A percentile compares a stretch with the other conserved stretches of the same genome.
phyloP scores from a whole-genome alignment of 2,113 vertebrate genomes.

The Mellivora capensis region DNA sequence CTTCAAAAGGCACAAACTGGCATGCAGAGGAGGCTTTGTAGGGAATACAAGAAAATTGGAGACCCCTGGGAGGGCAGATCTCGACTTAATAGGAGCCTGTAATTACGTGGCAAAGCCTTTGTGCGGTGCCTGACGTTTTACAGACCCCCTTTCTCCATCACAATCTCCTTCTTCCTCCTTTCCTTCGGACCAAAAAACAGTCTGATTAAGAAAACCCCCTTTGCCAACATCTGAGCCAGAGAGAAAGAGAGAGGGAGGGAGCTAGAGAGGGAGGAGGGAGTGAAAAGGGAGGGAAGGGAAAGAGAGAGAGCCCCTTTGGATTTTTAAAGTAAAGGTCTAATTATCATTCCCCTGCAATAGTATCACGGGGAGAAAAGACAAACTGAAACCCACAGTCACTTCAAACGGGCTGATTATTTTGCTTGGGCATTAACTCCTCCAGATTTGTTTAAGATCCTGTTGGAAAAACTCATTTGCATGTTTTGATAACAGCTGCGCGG shows the following conservation, averaged over 20 bases:
- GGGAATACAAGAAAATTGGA: conserved; percentile 82
- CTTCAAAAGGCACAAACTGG: conserved; percentile 86
- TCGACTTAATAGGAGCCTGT: conserved; percentile 84
- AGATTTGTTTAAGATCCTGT: conserved; percentile 71
- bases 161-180: conserved; percentile 74
- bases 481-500: conserved; percentile 73
- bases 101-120: conserved; percentile 90
- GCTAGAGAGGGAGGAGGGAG: not conserved
- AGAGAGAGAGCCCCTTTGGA: conserved; percentile 42
- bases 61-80: conserved; percentile 84
- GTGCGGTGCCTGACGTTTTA: conserved; percentile 88
- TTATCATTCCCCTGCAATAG: conserved; percentile 62
- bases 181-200: conserved; percentile 69
- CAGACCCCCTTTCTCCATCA: conserved; percentile 81
- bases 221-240: conserved; percentile 68
- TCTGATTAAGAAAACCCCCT: conserved; percentile 76
- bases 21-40: conserved; percentile 80
- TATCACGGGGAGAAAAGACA: conserved; percentile 52
- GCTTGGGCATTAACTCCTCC: conserved; percentile 67
- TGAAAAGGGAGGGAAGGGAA: not conserved
- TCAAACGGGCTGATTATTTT: conserved; percentile 74
- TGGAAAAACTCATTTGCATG: conserved; percentile 76
- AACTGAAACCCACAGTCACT: conserved; percentile 69
- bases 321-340: conserved; percentile 69
- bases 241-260: not conserved